Evolutionary conservation across 2,113 vertebrate species (phyloP).

Genomic region (Acrocephalus kingi): DNA sequence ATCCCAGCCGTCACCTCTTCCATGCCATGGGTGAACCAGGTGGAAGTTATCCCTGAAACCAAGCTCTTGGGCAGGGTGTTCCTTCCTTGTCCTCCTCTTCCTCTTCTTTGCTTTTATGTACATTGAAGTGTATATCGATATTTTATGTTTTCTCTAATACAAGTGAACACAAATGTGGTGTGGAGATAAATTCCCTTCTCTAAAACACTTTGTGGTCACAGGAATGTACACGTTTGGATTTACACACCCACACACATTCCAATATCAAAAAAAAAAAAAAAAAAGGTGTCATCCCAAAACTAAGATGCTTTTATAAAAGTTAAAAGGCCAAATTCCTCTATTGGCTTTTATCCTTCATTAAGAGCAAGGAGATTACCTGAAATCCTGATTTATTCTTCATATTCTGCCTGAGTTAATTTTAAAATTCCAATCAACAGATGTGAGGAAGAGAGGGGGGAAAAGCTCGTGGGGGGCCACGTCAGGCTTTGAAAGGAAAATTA

Average conservation of each 20-base stretch:
- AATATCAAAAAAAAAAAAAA: not conserved
- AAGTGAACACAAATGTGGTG: constrained; percentile 43
- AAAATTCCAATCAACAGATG: constrained; percentile 55
- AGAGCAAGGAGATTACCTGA: constrained; percentile 64
- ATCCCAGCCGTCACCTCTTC: not conserved
- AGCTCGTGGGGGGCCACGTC: not conserved
- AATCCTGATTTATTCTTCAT: constrained; percentile 29
- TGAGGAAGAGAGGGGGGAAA: constrained; percentile 2
- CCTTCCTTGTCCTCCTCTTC: not conserved
- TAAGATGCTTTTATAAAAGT: constrained; percentile 49
- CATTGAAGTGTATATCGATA: not conserved
- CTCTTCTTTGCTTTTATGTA: constrained; percentile 2
- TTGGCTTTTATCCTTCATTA: constrained; percentile 70
- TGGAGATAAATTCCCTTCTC: constrained; percentile 28
- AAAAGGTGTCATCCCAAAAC: not conserved
- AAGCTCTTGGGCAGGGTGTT: not conserved
- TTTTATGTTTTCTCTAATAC: constrained; percentile 23
- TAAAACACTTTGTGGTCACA: constrained; percentile 36
- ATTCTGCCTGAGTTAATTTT: constrained; percentile 65
- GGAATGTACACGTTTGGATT: not conserved
- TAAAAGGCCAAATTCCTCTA: constrained; percentile 50
- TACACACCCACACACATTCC: constrained; percentile 23
- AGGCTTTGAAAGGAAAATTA: constrained; percentile 31
- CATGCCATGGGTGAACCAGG: not conserved
- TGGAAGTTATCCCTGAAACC: not conserved